Conservation (phyloP, 2,797 vertebrate genomes). For the Eospalax fontanierii region DNA sequence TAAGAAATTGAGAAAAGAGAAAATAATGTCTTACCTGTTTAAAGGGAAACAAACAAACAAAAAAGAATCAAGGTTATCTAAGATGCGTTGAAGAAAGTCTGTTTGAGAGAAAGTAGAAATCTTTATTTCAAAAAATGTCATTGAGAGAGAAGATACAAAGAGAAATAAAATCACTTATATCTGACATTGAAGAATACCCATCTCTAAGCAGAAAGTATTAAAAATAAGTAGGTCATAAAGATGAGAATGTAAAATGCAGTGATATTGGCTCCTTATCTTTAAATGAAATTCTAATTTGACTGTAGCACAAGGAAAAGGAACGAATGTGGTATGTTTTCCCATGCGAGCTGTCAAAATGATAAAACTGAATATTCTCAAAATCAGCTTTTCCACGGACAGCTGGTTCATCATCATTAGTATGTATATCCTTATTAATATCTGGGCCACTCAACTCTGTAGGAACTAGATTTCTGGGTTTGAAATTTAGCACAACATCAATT, state of each 20-base stretch:
- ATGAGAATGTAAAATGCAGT: slow-evolving; percentile 84
- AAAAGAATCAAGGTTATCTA: neutral
- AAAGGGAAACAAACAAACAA: neutral
- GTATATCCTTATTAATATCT: slow-evolving; percentile 90
- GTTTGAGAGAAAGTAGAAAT: slow-evolving; percentile 40
- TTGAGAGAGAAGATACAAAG: slow-evolving; percentile 52
- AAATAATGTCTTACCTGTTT: neutral
- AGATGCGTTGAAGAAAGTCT: neutral
- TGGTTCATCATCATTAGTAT: slow-evolving; percentile 91
- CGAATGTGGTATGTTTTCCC: slow-evolving; percentile 84
- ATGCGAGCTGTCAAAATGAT: slow-evolving; percentile 89
- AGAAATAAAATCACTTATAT: slow-evolving; percentile 73
- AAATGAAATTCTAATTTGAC: slow-evolving; percentile 89
- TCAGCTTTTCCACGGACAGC: slow-evolving; percentile 90
- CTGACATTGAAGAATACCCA: slow-evolving; percentile 81
- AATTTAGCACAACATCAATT: slow-evolving; percentile 76
- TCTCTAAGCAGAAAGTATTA: slow-evolving; percentile 85
- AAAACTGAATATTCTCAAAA: slow-evolving; percentile 88
- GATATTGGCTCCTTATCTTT: slow-evolving; percentile 89
- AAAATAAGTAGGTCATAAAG: slow-evolving; percentile 88
- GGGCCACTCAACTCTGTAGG: slow-evolving; percentile 84
- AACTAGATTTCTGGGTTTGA: slow-evolving; percentile 80
- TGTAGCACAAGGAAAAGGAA: slow-evolving; percentile 81
- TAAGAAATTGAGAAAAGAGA: slow-evolving; percentile 56
- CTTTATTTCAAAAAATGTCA: slow-evolving; percentile 34